These are phyloP conservation scores for Grammomys surdaster DNA, from an alignment of 2,113 vertebrate genomes.

Conservation along the genomic window DNA sequence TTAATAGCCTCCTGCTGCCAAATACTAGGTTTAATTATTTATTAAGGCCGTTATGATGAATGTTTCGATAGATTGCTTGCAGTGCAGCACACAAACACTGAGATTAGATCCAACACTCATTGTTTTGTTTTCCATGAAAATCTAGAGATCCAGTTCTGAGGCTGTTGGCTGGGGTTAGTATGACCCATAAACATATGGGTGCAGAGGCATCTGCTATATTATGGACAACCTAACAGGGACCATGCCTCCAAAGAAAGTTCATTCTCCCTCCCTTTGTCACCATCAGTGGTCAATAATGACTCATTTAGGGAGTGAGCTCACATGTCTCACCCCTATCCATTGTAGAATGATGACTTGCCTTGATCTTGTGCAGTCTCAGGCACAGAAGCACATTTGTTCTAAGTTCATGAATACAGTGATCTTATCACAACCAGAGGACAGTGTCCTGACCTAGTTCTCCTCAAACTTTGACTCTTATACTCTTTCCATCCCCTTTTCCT, in stretches of 20 bases:
- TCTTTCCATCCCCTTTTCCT: not conserved
- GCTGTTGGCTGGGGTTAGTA: not conserved
- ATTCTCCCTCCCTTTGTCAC: not conserved
- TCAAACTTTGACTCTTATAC: not conserved
- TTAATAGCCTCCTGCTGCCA: constrained; percentile 61
- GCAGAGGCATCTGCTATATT: not conserved
- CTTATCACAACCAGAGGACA: not conserved
- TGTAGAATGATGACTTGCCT: not conserved
- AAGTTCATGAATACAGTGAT: not conserved
- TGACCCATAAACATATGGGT: too few relatives aligned
- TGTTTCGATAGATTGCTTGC: not conserved
- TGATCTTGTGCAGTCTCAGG: not conserved
- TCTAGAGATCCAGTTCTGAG: not conserved
- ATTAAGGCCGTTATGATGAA: constrained; percentile 37
- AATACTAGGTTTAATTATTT: constrained; percentile 81
- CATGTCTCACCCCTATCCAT: too few relatives aligned
- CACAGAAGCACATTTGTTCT: not conserved
- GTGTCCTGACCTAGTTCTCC: not conserved
- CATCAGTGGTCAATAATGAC: too few relatives aligned
- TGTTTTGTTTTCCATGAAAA: not conserved
- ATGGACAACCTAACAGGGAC: too few relatives aligned
- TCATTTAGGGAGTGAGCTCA: not conserved
- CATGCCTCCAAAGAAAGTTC: not conserved
- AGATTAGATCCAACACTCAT: not conserved
- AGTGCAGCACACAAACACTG: not conserved